Evolutionary conservation across 1,140 invertebrate species (phyloP), one percentile per base, ranked within the genome.

Genomic region (Cydia fagiglandana): DNA sequence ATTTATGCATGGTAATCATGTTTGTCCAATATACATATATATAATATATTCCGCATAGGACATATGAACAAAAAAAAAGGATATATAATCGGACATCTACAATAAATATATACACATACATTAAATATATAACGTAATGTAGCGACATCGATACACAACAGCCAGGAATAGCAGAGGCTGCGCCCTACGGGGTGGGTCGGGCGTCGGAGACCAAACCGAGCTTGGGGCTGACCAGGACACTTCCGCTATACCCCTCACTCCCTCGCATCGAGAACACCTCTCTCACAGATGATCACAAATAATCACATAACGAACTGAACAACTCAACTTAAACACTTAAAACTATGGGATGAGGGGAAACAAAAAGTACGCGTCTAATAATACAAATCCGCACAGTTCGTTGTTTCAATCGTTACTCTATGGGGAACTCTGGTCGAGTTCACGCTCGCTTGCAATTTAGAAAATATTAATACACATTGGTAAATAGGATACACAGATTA

Each of bases 191-290:
- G 89, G 83, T 85, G 84, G 80, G 85, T 84, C 78, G 88, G 88
- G 85, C 85, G 85, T 86, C 83, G 87, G 87, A 89, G 83, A 84
- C 86, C 84, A 86, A 88, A 91, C 88, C 87, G 89, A 90, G 86
- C 83, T 86, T 79, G 91, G 90, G 87, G 87, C 89, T 88, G 86
- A 87, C 87, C 89, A 86, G 83, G 87, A 91, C 90, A 91, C 91
- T 91, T 90, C 88, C 88, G 89, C 89, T 90, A 90, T 90, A 91
- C 90, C 91, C 90, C 90, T 89, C 91, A 90, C 91, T 93, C 91
- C 89, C 89, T 91, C 88, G 88, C 87, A 92, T 91, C 90, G 90
- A 92, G 91, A 92, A 93, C 91, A 93, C 91, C 91, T 92, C 91
- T 93, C 91, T 93, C 91, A 93, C 90, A 93, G 86, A 91, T 92